phyloP scores from a whole-genome alignment of 2,797 vertebrate species.

The Leucoraja ocellata region DNA sequence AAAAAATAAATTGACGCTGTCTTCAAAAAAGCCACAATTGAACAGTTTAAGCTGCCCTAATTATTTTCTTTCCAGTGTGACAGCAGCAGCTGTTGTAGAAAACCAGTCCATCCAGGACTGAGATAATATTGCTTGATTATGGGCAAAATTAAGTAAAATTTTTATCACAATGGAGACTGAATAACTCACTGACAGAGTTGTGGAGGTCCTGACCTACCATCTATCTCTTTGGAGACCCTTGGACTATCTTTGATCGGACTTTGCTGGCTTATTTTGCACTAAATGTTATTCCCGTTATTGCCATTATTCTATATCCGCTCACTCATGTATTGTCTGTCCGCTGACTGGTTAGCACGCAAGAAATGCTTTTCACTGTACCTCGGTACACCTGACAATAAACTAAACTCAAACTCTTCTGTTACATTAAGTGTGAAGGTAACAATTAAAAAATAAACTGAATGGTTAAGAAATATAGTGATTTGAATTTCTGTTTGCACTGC shows the following conservation, averaged over 20 bases:
- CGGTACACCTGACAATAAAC: too few species aligned
- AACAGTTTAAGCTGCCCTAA: not conserved
- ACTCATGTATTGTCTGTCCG: too few species aligned
- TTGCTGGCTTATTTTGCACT: too few species aligned
- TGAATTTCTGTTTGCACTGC: not conserved
- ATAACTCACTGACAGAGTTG: not conserved
- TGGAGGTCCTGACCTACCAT: not conserved
- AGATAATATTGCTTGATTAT: not conserved
- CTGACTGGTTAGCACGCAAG: too few species aligned
- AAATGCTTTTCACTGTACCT: too few species aligned
- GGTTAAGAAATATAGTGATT: not conserved
- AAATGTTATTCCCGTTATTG: too few species aligned
- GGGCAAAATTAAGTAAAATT: not conserved
- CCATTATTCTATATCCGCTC: too few species aligned
- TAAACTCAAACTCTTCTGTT: too few species aligned
- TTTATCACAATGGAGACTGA: not conserved
- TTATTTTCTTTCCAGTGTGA: not conserved
- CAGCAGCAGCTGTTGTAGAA: not conserved
- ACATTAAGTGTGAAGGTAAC: not conserved
- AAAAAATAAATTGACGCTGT: not conserved
- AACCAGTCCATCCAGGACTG: not conserved
- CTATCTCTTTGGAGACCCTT: too few species aligned
- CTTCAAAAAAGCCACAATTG: not conserved
- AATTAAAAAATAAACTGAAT: conserved; percentile 12
- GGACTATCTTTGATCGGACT: too few species aligned